Evolutionary conservation across 2,888 invertebrate species (phyloP).

Genomic region (Bombylius major): DNA sequence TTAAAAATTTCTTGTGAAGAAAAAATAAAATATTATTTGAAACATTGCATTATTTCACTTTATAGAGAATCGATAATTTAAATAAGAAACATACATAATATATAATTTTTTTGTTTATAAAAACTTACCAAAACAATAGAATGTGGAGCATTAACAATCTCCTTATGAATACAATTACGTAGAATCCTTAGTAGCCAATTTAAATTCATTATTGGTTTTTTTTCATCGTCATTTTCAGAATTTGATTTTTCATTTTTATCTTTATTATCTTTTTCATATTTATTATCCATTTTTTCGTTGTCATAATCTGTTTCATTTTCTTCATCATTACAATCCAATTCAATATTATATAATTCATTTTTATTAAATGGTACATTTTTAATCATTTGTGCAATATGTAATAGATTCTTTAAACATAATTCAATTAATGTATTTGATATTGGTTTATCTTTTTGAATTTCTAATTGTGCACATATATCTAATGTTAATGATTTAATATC

Average conservation of each 20-base stretch:
- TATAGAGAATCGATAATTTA: too few relatives aligned
- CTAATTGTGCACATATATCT: slow-evolving; percentile 62
- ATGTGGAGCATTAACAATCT: slow-evolving; percentile 59
- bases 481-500: slow-evolving; percentile 53
- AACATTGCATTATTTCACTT: too few relatives aligned
- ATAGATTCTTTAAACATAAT: slow-evolving; percentile 54
- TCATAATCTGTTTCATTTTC: slow-evolving; percentile 12
- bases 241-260: not conserved
- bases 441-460: slow-evolving; percentile 56
- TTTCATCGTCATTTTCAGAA: not conserved
- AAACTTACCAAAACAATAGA: slow-evolving; percentile 55
- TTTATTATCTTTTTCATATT: not conserved
- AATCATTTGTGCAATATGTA: slow-evolving; percentile 57
- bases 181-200: slow-evolving; percentile 64
- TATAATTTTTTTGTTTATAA: not conserved
- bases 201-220: slow-evolving; percentile 36
- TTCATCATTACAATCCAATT: slow-evolving; percentile 16
- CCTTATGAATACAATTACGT: slow-evolving; percentile 62
- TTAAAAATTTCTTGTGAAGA: not conserved
- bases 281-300: not conserved
- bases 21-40: not conserved
- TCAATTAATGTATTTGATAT: slow-evolving; percentile 28
- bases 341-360: slow-evolving; percentile 27
- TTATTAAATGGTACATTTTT: slow-evolving; percentile 37
- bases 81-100: too few relatives aligned